Conservation (phyloP, 2,888 invertebrate species). For the Amphipyra tragopoginis region DNA sequence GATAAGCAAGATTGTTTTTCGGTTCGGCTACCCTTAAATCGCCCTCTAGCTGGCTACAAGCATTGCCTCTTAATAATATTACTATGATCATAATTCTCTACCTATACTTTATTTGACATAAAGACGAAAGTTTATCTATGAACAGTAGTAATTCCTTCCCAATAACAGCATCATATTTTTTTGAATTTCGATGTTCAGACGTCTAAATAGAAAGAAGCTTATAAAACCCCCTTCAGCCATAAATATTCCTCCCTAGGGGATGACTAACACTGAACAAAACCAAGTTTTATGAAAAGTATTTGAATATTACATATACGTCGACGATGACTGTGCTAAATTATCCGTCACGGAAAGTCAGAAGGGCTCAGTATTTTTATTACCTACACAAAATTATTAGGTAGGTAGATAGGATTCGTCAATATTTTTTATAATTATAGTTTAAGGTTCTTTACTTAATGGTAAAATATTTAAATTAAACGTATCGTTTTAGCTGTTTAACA, state of each 20-base stretch:
- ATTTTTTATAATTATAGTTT: no score
- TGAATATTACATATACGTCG: constrained; percentile 26
- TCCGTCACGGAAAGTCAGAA: constrained; percentile 22
- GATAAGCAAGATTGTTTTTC: no score
- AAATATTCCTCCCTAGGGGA: constrained; percentile 24
- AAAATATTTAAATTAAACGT: no score
- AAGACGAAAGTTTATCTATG: no score
- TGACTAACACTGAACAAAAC: constrained; percentile 19
- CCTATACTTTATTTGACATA: not conserved
- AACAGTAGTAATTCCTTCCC: not conserved
- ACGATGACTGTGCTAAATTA: constrained; percentile 25
- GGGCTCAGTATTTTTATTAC: no score
- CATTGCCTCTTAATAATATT: no score
- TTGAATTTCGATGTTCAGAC: constrained; percentile 3
- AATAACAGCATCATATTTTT: not conserved
- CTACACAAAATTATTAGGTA: no score
- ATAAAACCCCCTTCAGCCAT: constrained; percentile 19
- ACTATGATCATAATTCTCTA: not conserved
- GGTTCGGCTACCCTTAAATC: no score
- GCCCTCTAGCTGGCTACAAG: no score
- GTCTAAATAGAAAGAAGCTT: not conserved
- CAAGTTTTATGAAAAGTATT: constrained; percentile 31
- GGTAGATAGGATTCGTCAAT: no score
- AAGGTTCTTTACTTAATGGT: no score
- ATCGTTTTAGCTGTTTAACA: no score